These are phyloP conservation scores for Xanthorhoe designata DNA, from an alignment of 2,888 invertebrate species.

Conservation along the genomic window DNA sequence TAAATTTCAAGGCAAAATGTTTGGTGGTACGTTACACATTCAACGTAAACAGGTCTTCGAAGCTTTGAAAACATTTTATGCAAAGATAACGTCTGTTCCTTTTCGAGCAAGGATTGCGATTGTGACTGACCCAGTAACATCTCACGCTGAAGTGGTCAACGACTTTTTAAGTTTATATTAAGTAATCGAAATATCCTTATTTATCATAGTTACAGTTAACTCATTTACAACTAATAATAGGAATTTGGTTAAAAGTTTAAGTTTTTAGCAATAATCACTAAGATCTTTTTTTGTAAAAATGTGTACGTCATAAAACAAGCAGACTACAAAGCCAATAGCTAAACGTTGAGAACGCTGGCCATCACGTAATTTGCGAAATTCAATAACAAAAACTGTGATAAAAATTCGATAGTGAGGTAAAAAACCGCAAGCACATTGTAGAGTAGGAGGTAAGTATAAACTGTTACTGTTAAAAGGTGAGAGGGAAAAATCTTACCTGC, in stretches of 20 bases:
- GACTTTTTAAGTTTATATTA: slow-evolving; percentile 39
- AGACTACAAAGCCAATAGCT: neutral
- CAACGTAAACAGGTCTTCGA: slow-evolving; percentile 58
- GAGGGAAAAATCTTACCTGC: slow-evolving; percentile 75
- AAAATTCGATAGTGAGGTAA: slow-evolving; percentile 60
- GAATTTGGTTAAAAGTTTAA: neutral
- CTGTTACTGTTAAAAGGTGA: slow-evolving; percentile 59
- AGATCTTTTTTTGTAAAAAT: no score
- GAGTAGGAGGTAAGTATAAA: slow-evolving; percentile 55
- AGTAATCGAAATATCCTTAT: no score
- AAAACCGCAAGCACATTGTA: slow-evolving; percentile 67
- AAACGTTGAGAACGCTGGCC: slow-evolving; percentile 54
- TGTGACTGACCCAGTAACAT: slow-evolving; percentile 47
- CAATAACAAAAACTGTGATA: slow-evolving; percentile 66
- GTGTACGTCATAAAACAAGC: slow-evolving; percentile 4
- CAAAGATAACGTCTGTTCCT: slow-evolving; percentile 60
- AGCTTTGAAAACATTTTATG: slow-evolving; percentile 61
- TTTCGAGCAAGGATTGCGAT: slow-evolving; percentile 54
- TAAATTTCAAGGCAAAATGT: slow-evolving; percentile 59
- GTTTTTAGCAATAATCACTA: no score
- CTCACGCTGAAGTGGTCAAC: slow-evolving; percentile 60
- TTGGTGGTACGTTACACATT: slow-evolving; percentile 58
- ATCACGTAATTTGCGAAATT: slow-evolving; percentile 78
- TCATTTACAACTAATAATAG: neutral
- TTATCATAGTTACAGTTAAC: neutral